phyloP scores from a whole-genome alignment of 2,113 vertebrate genomes.

The Neolamprologus toae region DNA sequence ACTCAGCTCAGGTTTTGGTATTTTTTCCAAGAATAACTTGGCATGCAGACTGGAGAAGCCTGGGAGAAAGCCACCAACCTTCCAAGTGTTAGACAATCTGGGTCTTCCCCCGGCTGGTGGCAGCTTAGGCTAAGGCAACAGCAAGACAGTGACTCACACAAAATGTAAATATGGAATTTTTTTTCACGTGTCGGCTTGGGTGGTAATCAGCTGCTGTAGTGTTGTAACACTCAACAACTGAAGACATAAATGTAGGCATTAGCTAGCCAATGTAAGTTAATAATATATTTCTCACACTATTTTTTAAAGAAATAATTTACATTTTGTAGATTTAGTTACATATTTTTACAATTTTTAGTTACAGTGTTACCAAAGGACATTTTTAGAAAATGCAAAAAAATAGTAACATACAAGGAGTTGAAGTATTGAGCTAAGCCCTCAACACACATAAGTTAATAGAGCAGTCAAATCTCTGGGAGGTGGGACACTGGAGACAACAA shows the following conservation, averaged over 20 bases:
- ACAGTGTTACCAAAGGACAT: not conserved
- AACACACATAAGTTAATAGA: conserved; percentile 23
- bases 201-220: not conserved
- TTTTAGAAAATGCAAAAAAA: not conserved
- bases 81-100: not conserved
- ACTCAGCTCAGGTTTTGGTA: too few relatives aligned
- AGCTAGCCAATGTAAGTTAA: not conserved
- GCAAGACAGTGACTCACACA: not conserved
- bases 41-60: not conserved
- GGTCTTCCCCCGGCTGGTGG: not conserved
- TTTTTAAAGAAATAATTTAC: not conserved
- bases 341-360: not conserved
- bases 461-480: conserved; percentile 43
- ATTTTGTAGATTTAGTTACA: not conserved
- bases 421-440: not conserved
- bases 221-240: not conserved
- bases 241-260: not conserved
- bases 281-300: not conserved
- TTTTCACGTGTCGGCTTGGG: not conserved
- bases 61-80: accelerated
- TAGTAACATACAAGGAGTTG: not conserved
- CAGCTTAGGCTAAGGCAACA: not conserved
- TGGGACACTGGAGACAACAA: conserved; percentile 42
- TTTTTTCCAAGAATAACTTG: not conserved
- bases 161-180: not conserved